Base-by-base conservation (phyloP, 2,888 invertebrate genomes). In the Muscina levida region DNA sequence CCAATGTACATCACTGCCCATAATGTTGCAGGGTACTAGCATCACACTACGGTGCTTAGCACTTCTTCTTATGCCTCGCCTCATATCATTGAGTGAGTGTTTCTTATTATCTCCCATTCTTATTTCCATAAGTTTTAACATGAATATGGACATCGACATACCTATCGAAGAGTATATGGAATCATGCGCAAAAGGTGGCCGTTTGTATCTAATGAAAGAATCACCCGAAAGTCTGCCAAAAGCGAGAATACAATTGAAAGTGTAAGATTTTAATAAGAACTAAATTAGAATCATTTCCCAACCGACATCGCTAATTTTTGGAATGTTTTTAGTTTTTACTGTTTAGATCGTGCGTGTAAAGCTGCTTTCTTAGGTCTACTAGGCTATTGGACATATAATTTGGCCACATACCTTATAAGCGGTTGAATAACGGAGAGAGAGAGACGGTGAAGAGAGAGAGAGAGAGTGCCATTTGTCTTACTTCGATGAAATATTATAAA, bases 201-300 rank as follows among this genome's bases (percentile, higher is more conserved):
- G 97, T 75, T 92, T 95, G 82, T 98, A 95, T 88, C 95, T 97
- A 81, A 92, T 98, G 88, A 97, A 97, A 87, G 98, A 98, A 88
- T 94, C 95, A 85, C 90, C 95, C 31, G 93, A 94, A 70, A 93
- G 95, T 66, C 88, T 97, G 77, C 95, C 96, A 0, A 93, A 93
- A 86, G 96, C 96, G 19, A 92, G 96, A 82, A 91, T 93, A 59
- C 95, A 95, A 87, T 93, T 95, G 84, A 94, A 93, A 88, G 92
- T 95, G 96, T 96, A 92, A 94, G 94, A 76, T 48, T 37, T 22
- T 13, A 39, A 17, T 39, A 13, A 10, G 44, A 15, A 93, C 95
- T 66, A 31, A 48, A 37, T 26, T n/a, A 48, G 11, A n/a, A 24
- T 17, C n/a, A n/a, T n/a, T n/a, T n/a, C n/a, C n/a, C n/a, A n/a